phyloP scores from a whole-genome alignment of 2,888 invertebrate species.

The Salpingus planirostris region DNA sequence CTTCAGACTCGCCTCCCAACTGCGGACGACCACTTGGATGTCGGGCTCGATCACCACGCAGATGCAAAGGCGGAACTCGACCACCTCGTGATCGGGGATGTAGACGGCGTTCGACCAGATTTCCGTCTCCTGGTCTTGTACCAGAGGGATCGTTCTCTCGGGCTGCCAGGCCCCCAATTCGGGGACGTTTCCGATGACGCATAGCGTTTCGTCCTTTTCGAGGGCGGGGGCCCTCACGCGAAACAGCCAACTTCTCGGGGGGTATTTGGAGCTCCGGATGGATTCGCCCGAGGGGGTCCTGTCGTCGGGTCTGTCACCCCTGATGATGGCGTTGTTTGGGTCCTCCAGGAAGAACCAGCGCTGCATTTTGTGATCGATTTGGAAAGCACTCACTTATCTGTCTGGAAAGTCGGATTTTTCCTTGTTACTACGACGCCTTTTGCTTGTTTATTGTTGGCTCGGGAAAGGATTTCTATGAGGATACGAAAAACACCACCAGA shows the following conservation, averaged over 20 bases:
- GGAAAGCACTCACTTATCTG: too few species aligned
- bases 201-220: slow-evolving; percentile 54
- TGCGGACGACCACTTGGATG: slow-evolving; percentile 53
- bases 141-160: slow-evolving; percentile 49
- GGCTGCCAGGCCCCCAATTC: slow-evolving; percentile 66
- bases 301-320: slow-evolving; percentile 24
- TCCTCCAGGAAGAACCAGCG: slow-evolving; percentile 57
- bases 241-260: slow-evolving; percentile 44
- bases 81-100: slow-evolving; percentile 50
- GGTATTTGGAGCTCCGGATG: slow-evolving; percentile 14
- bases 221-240: slow-evolving; percentile 47
- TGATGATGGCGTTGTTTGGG: slow-evolving; percentile 41
- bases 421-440: too few species aligned
- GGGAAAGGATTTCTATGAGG: too few species aligned
- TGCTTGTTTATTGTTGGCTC: too few species aligned
- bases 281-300: not conserved
- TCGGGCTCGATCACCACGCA: slow-evolving; percentile 57
- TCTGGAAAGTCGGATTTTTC: too few species aligned
- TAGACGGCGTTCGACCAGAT: slow-evolving; percentile 56
- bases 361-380: too few species aligned
- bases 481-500: too few species aligned
- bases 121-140: slow-evolving; percentile 41
- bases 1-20: slow-evolving; percentile 72
- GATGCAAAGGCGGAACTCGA: too few species aligned
- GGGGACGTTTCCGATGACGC: slow-evolving; percentile 58